Evolutionary conservation across 2,888 invertebrate species (phyloP).

Genomic region (Ectemnius lituratus): DNA sequence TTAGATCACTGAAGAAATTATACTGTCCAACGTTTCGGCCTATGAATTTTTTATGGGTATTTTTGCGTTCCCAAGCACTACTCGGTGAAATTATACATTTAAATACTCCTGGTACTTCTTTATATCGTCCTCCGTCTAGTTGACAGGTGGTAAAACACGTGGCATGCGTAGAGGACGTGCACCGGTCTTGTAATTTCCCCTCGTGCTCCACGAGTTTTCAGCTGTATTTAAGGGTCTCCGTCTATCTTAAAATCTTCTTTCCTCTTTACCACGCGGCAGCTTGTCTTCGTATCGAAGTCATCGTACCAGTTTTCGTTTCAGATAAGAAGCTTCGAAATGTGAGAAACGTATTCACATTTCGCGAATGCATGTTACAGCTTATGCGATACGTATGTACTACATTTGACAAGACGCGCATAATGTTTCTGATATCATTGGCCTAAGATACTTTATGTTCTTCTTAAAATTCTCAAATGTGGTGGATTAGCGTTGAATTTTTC

Average conservation of each 20-base stretch:
- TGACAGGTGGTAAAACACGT: conserved; percentile 60
- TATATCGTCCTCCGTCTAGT: conserved; percentile 42
- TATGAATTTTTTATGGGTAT: too few relatives aligned
- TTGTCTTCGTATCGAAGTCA: background rate
- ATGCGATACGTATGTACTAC: too few relatives aligned
- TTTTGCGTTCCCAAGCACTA: background rate
- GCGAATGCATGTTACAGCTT: too few relatives aligned
- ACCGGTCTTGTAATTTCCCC: conserved; percentile 39
- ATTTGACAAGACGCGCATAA: too few relatives aligned
- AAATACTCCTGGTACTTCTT: conserved; percentile 36
- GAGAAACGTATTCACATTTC: too few relatives aligned
- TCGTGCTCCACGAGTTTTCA: conserved; percentile 19
- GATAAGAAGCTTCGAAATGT: too few relatives aligned
- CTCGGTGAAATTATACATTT: conserved; percentile 28
- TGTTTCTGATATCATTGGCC: too few relatives aligned
- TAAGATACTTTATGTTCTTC: too few relatives aligned
- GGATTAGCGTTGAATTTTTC: background rate
- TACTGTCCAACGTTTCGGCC: too few relatives aligned
- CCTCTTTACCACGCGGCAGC: conserved; percentile 1
- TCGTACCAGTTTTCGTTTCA: too few relatives aligned
- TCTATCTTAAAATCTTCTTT: conserved; percentile 21
- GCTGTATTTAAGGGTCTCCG: conserved; percentile 33
- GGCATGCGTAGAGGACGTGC: conserved; percentile 55
- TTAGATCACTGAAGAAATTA: too few relatives aligned
- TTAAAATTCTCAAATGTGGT: background rate